phyloP scores from a whole-genome alignment of 2,113 vertebrate genomes.

The Microcebus griseorufus region DNA sequence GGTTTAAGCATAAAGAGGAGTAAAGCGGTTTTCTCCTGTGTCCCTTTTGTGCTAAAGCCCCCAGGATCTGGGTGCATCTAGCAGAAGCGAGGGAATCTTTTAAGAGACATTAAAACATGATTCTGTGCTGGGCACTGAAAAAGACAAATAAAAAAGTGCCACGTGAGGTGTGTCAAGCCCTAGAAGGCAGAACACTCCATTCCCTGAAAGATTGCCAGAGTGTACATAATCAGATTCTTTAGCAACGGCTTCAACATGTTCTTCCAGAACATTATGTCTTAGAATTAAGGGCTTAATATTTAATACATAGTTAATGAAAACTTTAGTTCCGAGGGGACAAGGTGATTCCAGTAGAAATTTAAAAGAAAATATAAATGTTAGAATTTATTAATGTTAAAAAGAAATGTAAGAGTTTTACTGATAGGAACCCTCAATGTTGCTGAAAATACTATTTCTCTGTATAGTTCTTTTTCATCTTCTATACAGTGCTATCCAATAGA shows the following conservation, averaged over 20 bases:
- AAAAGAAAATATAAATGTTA: background rate
- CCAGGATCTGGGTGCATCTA: background rate
- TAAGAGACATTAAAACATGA: background rate
- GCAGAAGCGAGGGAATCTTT: background rate
- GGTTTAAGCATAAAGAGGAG: background rate
- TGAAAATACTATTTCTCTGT: slow-evolving; percentile 2
- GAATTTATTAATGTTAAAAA: slow-evolving; percentile 38
- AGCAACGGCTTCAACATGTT: background rate
- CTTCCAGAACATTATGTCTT: background rate
- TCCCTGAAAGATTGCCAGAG: background rate
- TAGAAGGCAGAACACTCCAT: background rate
- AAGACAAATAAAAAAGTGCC: background rate
- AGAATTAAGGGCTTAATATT: background rate
- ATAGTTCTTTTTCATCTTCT: background rate
- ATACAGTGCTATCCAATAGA: background rate
- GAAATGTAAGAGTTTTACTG: background rate
- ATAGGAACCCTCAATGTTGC: background rate
- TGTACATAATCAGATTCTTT: slow-evolving; percentile 2
- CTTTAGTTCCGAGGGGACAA: slow-evolving; percentile 29
- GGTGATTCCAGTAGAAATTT: background rate
- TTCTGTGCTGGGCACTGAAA: background rate
- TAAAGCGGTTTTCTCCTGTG: background rate
- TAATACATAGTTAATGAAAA: slow-evolving; percentile 5
- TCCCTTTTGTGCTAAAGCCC: background rate
- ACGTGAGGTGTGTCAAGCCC: background rate